Base-by-base conservation (phyloP, 2,797 vertebrate genomes). In the Nyctibius grandis region DNA sequence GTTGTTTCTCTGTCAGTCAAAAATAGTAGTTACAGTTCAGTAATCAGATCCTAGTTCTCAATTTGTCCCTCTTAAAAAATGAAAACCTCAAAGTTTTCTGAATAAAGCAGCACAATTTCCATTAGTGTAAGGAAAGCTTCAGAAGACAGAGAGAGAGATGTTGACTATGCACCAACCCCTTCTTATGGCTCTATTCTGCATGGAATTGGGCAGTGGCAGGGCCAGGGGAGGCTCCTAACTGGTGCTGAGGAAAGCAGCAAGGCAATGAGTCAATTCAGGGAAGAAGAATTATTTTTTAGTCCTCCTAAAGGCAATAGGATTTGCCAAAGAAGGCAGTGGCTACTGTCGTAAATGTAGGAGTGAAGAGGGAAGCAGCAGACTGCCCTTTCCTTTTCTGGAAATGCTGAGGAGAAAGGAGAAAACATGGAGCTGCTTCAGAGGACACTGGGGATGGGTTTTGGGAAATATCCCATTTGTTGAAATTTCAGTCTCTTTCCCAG, bases 41-140 rank as follows among this genome's bases (percentile, higher is more conserved):
- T 78, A 89, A 74, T 69, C 73, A 85, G 73, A 93, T 82, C 44
- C 76, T 72, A 73, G 51, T 45, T 90, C 79, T 79, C 63, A 88
- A 19, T 60, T 79, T 91, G 34, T 53, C 15, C 12, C 14, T 34
- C 44, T 81, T 42, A 59, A 57, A 79, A 54, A 88, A 59, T 22
- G 12, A 86, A 78, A 89, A 25, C 16, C 33, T 89, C 44, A 28
- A 51, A 48, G 40, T 85, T 70, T 87, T 85, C 38, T 77, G 69
- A 57, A 75, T 34, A 80, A 82, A 86, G 44, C 65, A 64, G 40
- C 6, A 5, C 42, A 42, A 84, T 88, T 80, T 82, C 23, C 44
- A 44, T 38, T 57, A 69, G 6, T 19, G 23, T 38, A 50, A 64
- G 29, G 34, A 81, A 75, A 38, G 6, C 8, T 34, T 82, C 10